phyloP scores from a whole-genome alignment of 2,888 invertebrate genomes.

The Chloromyia formosa region DNA sequence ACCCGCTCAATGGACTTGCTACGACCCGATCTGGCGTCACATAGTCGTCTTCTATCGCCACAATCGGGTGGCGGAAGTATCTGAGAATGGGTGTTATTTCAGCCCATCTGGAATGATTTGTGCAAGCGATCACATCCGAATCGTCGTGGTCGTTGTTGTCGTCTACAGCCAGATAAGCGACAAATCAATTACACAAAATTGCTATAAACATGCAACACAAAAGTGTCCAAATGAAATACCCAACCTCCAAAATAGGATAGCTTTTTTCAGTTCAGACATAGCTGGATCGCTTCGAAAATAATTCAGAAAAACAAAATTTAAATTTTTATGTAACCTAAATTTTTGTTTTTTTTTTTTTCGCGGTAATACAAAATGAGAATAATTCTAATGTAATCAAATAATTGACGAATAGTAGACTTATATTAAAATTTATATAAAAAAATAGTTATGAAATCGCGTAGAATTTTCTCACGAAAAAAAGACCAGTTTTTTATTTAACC shows the following conservation, averaged over 20 bases:
- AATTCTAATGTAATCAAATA: too few relatives aligned
- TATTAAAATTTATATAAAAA: not conserved
- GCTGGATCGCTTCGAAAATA: too few relatives aligned
- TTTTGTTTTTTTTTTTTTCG: too few relatives aligned
- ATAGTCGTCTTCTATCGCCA: slow-evolving; percentile 44
- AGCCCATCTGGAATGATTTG: slow-evolving; percentile 46
- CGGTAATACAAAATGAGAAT: too few relatives aligned
- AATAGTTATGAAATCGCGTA: not conserved
- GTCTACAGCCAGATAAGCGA: not conserved
- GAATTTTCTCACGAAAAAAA: too few relatives aligned
- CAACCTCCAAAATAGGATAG: too few relatives aligned
- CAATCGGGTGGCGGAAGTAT: slow-evolving; percentile 48
- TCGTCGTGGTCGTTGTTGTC: not conserved
- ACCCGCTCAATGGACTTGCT: slow-evolving; percentile 54
- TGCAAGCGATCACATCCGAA: not conserved
- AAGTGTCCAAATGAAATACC: not conserved
- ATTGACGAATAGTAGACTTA: too few relatives aligned
- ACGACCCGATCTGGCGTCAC: slow-evolving; percentile 53
- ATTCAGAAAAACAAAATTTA: too few relatives aligned
- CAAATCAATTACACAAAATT: not conserved
- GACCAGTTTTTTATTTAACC: too few relatives aligned
- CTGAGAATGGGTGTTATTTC: slow-evolving; percentile 51
- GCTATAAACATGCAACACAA: not conserved
- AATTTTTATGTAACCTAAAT: too few relatives aligned
- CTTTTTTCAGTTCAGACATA: too few relatives aligned